Evolutionary conservation across 2,113 vertebrate species (phyloP), one percentile per base, ranked within the genome.

Genomic region (Amblyopsis rosae): DNA sequence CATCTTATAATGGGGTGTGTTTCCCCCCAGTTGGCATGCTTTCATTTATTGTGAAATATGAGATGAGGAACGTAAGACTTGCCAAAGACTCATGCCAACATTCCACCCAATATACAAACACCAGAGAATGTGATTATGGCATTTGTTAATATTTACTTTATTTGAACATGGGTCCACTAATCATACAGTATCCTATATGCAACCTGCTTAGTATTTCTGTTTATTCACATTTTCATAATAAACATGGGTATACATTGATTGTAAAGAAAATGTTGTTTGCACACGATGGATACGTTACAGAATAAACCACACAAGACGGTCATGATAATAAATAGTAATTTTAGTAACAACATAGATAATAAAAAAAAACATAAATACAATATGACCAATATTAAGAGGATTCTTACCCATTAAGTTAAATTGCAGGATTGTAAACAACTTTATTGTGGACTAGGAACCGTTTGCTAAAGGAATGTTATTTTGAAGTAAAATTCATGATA

Each of bases 301-400:
- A 67, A 46, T 61, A 59, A 19, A 50, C 5, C 0, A 55, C 13
- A 32, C 76, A 51, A 47, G 56, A 35, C 3, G 12, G 7, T 47
- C 33, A 12, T 16, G 47, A 45, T 86, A 92, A 92, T 92, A 93
- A 93, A 93, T 92, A 93, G 57, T 32, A 62, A 47, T 41, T 90
- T 90, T 87, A 87, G 56, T 88, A 85, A 88, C 41, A 89, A 86
- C 55, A 69, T 73, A 74, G 26, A 62, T 75, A 72, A 75, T 59
- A 62, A 67, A 81, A 86, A 51, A 55, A 77, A 59, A 73, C 19
- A 32, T 35, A 69, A 72, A 72, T 54, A 75, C 65, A 4, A 55
- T 19, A 67, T 46, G 15, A 75, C 61, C 33, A 77, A 70, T 45
- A 45, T 76, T 63, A 26, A 49, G 41, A 47, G 45, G 8, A 66